Evolutionary conservation across 2,113 vertebrate genomes (phyloP), one percentile per base, ranked within the genome.

Genomic region (Odontophorus gujanensis): DNA sequence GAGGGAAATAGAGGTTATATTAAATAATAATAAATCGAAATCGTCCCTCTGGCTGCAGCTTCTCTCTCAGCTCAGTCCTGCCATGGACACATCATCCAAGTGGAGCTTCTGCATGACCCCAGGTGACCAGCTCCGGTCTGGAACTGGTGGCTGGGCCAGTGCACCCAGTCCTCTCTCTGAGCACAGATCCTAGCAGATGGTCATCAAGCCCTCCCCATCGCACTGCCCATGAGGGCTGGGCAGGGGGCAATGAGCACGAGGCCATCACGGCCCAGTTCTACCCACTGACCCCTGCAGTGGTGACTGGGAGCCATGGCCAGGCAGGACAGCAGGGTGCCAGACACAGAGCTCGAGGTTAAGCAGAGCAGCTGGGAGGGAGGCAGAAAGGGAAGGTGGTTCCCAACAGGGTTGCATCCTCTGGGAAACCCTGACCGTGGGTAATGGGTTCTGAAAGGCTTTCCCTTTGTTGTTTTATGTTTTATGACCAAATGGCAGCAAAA

Each of bases 71-170:
- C 50, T 53, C 51, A 7, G 32, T 48, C 38, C 50, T 62, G 21
- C 77, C 7, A 4, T 3, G 25, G 61, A 11, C 38, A 7, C 0
- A 6, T 15, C 9, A 14, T 57, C 36, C 9, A 7, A 3, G n/a
- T 9, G 47, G 45, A 65, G 20, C 20, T 45, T 8, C 59, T 45
- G 30, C 50, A 3, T 7, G 26, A 38, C 40, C 11, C 85, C 20
- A 9, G 19, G 75, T 4, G 21, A 4, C 40, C 43, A 43, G 43
- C 43, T 42, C 13, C 48, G 45, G 67, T 28, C 4, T 4, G 18
- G 78, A 34, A 12, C 19, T 6, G 4, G 4, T 2, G 12, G 18
- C 25, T 20, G 47, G 66, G 9, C 26, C 43, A 11, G 4, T 16
- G 2, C 1, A 9, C 7, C 12, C 36, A 2, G 15, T 3, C 50